These are phyloP conservation scores for Yponomeuta cagnagella DNA, from an alignment of 2,888 invertebrate genomes.

Conservation along the genomic window DNA sequence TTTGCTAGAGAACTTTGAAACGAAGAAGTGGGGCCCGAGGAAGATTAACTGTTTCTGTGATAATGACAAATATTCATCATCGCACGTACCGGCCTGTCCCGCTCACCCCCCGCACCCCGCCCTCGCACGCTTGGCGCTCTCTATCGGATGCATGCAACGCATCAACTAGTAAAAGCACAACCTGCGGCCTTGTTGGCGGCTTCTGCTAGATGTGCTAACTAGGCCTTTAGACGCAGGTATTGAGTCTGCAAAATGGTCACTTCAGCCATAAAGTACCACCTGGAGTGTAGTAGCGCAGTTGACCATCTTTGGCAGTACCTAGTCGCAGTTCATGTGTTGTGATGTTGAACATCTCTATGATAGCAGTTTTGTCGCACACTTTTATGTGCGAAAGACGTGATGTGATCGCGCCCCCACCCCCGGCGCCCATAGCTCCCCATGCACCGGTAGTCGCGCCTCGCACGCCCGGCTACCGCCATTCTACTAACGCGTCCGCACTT, in stretches of 20 bases:
- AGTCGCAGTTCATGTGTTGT: too few species aligned
- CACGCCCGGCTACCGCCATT: neutral
- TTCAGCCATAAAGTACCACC: too few species aligned
- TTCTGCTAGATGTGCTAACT: too few species aligned
- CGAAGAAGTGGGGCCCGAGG: conserved; percentile 8
- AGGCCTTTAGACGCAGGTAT: too few species aligned
- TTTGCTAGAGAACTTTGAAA: conserved; percentile 37
- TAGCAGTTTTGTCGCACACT: too few species aligned
- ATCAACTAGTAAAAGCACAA: neutral
- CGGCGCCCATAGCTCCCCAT: too few species aligned
- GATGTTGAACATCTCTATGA: too few species aligned
- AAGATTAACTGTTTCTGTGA: conserved; percentile 39
- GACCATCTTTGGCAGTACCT: too few species aligned
- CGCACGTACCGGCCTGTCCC: conserved; percentile 15
- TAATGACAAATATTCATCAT: conserved; percentile 30
- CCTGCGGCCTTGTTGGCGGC: neutral
- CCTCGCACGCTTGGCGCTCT: conserved; percentile 1
- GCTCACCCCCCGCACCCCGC: conserved; percentile 18
- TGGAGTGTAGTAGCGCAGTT: too few species aligned
- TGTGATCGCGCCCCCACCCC: too few species aligned
- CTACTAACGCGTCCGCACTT: conserved; percentile 23
- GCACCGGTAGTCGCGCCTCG: neutral
- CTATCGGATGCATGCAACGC: neutral
- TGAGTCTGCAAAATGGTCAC: too few species aligned
- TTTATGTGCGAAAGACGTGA: too few species aligned